phyloP scores from a whole-genome alignment of 2,113 vertebrate genomes.

The Callionymus lyra region DNA sequence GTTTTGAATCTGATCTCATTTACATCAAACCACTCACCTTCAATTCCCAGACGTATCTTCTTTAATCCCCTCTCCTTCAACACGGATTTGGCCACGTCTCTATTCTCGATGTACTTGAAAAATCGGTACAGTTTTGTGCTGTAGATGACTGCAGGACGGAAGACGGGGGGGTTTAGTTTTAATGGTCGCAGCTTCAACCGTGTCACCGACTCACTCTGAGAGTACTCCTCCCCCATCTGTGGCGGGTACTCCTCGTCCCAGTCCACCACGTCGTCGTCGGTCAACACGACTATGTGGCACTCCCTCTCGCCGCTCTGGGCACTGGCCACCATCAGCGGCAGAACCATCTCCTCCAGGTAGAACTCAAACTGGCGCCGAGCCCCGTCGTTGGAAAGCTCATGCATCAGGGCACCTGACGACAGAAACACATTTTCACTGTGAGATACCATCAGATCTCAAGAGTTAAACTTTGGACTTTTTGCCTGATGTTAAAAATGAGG shows the following conservation, averaged over 20 bases:
- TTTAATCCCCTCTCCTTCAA: conserved; percentile 95
- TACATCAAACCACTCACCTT: conserved; percentile 74
- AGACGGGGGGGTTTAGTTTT: background rate
- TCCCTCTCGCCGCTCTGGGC: conserved; percentile 95
- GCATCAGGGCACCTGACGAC: conserved; percentile 90
- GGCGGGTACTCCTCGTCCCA: conserved; percentile 99
- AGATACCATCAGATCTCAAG: no score
- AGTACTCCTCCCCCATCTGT: conserved; percentile 98
- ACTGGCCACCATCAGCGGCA: conserved; percentile 93
- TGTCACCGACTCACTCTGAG: conserved; percentile 78
- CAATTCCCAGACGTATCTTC: conserved; percentile 95
- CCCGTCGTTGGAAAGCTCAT: conserved; percentile 95
- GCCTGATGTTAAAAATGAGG: no score
- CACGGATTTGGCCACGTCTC: conserved; percentile 97
- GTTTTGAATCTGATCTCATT: background rate
- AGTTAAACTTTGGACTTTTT: no score
- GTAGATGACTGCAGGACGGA: conserved; percentile 83
- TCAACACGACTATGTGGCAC: conserved; percentile 96
- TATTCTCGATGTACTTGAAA: conserved; percentile 98
- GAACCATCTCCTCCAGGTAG: conserved; percentile 97
- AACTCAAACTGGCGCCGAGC: conserved; percentile 95
- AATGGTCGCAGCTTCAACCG: no score
- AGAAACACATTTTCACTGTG: background rate
- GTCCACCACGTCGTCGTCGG: conserved; percentile 96
- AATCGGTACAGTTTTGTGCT: conserved; percentile 98